phyloP scores from a whole-genome alignment of 2,113 vertebrate genomes.

The Nibea albiflora region DNA sequence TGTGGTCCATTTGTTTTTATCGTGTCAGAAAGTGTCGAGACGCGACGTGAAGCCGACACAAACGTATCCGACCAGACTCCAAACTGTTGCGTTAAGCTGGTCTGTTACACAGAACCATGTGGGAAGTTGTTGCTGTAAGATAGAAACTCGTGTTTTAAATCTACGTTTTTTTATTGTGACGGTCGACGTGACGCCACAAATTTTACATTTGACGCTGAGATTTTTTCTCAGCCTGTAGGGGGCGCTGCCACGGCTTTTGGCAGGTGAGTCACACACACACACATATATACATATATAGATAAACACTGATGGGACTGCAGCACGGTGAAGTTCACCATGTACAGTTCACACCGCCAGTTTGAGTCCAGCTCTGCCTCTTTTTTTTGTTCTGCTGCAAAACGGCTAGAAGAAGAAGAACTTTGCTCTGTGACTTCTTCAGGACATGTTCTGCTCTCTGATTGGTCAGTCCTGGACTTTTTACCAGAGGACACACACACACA shows the following conservation, averaged over 20 bases:
- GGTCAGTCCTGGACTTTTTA: neutral
- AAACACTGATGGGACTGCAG: slow-evolving; percentile 38
- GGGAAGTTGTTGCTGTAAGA: no score
- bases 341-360: neutral
- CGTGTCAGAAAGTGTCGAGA: neutral
- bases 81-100: no score
- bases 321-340: neutral
- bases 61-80: no score
- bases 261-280: neutral
- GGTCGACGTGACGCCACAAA: neutral
- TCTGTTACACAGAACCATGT: no score
- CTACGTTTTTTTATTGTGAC: neutral
- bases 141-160: no score
- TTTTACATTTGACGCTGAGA: neutral
- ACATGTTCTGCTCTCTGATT: neutral
- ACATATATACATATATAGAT: no score
- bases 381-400: neutral
- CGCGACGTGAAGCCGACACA: neutral
- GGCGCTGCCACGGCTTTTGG: no score
- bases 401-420: neutral
- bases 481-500: no score
- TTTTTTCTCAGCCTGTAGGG: neutral
- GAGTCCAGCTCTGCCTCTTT: no score
- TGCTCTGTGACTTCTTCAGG: neutral
- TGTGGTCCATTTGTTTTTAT: no score